Evolutionary conservation across 1,140 invertebrate genomes (phyloP).

Genomic region (Ephestia elutella): DNA sequence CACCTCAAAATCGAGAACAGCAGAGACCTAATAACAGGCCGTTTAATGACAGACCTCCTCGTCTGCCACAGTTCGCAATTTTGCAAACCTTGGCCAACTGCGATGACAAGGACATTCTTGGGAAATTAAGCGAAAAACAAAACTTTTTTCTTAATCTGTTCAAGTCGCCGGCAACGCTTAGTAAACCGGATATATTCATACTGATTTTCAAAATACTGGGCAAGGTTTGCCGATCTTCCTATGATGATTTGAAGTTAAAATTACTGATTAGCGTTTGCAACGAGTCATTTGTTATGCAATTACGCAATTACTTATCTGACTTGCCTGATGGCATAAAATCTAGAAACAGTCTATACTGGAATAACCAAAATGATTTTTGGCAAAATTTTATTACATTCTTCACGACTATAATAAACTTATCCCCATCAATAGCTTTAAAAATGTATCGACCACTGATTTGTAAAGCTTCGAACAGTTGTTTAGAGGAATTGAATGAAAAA

Average conservation of each 20-base stretch:
- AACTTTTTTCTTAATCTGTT: constrained; percentile 36
- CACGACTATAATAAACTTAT: constrained; percentile 45
- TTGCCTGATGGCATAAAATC: constrained; percentile 43
- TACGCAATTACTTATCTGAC: constrained; percentile 49
- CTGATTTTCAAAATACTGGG: constrained; percentile 47
- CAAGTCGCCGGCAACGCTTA: constrained; percentile 23
- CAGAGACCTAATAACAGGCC: no score
- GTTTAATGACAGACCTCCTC: not conserved
- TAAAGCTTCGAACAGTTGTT: constrained; percentile 36
- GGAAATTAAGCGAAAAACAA: constrained; percentile 37
- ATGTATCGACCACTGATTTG: constrained; percentile 56
- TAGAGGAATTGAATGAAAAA: constrained; percentile 47
- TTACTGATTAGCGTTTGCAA: constrained; percentile 54
- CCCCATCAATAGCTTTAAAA: constrained; percentile 52
- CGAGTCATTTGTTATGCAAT: constrained; percentile 46
- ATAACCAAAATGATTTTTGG: constrained; percentile 58
- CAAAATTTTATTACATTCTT: constrained; percentile 47
- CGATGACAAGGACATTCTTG: constrained; percentile 39
- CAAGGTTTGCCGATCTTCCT: constrained; percentile 50
- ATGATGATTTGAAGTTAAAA: constrained; percentile 49
- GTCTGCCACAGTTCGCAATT: not conserved
- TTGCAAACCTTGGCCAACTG: constrained; percentile 34
- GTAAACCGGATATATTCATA: constrained; percentile 39
- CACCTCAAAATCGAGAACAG: not conserved
- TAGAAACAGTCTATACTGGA: constrained; percentile 59